A percentile compares a stretch with the other conserved stretches of the same genome.
These are phyloP conservation scores for Phoebastria nigripes DNA, from an alignment of 2,797 vertebrate species.

Conservation along the genomic window DNA sequence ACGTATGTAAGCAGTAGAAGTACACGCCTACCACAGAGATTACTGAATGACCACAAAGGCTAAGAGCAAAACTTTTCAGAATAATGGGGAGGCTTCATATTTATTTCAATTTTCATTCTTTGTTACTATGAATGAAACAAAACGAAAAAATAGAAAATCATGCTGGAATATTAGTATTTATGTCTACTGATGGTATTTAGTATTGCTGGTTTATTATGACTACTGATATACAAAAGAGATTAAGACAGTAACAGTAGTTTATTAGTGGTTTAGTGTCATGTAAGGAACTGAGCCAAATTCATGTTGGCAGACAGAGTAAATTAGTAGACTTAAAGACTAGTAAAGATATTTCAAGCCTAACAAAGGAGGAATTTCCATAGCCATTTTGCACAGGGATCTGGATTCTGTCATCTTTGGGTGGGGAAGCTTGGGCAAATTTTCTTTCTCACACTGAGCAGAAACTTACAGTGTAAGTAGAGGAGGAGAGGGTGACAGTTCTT, in stretches of 20 bases:
- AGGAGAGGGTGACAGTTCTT: not conserved
- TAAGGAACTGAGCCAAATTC: constrained; percentile 15
- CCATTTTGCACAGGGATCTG: not conserved
- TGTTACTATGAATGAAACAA: not conserved
- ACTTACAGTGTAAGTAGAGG: not conserved
- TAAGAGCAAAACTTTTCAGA: not conserved
- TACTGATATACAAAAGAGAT: not conserved
- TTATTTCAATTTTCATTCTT: not conserved
- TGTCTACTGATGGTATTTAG: not conserved
- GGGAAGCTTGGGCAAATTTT: not conserved
- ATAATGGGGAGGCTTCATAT: not conserved
- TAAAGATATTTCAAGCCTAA: not conserved
- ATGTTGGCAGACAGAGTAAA: not conserved
- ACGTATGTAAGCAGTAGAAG: not conserved
- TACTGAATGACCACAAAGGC: not conserved
- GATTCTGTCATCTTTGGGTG: not conserved
- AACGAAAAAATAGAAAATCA: accelerated
- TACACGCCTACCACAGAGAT: not conserved
- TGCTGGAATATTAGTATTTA: not conserved
- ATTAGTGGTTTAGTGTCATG: not conserved
- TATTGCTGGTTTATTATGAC: not conserved
- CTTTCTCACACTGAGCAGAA: not conserved
- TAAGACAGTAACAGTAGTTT: not conserved
- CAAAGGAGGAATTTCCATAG: not conserved
- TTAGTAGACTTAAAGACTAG: not conserved